Evolutionary conservation across 2,113 vertebrate genomes (phyloP), one percentile per base, ranked within the genome.

Genomic region (Plectropomus leopardus): DNA sequence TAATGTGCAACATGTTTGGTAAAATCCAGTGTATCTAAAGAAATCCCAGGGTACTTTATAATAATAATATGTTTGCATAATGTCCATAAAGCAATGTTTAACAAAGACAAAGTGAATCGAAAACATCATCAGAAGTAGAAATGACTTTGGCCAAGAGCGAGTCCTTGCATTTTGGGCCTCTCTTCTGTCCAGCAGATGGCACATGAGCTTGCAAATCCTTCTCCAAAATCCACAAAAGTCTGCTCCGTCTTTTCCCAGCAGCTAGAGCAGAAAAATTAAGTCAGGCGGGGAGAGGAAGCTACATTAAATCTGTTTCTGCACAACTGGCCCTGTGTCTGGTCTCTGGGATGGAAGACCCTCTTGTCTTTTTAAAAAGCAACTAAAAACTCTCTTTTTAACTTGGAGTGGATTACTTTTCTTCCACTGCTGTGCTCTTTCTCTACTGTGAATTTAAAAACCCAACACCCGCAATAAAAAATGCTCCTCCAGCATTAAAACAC

Each of bases 291-390:
- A 94, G 94, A 95, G 94, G 93, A 95, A 92, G 95, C 94, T 87
- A 94, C 94, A 95, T 94, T 94, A 96, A 96, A 95, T 95, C 94
- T 94, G 93, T 94, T 95, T 95, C 94, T 95, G 94, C 95, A 94
- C 94, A 95, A 94, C 94, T 94, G 93, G 94, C 88, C 92, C 91
- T 94, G 91, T 95, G 94, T 95, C 90, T 92, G 88, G 50, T 92
- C 90, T 88, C 80, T 86, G 69, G 82, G 89, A 92, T 92, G 86
- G 87, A 89, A 91, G 90, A 88, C 53, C 67, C 70, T 85, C 63
- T n/a, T 86, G 73, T 83, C 75, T 84, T 70, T 77, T n/a, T 69
- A 57, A 89, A 86, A 87, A 66, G 57, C 76, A 50, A 42, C 83
- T 73, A 32, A 72, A 32, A 89, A 88, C 79, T 82, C 51, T 63